A percentile compares a stretch with the other conserved stretches of the same genome.
Evolutionary conservation across 2,888 invertebrate genomes (phyloP).

Genomic region (Notodonta ziczac): DNA sequence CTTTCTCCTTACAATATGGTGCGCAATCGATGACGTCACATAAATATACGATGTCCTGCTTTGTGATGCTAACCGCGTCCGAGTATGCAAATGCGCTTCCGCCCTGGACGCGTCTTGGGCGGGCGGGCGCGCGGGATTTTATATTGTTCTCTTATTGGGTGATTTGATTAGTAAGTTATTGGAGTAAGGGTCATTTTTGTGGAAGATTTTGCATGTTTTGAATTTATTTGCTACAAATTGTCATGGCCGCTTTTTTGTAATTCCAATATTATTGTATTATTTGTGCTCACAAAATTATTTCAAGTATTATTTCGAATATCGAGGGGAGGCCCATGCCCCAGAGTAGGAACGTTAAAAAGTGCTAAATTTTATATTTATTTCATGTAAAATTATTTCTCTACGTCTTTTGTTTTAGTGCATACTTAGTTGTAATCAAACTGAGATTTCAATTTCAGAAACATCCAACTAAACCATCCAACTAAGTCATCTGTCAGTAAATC

Average conservation of each 20-base stretch:
- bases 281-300: too few species aligned
- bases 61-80: conserved; percentile 69
- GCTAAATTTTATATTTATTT: too few species aligned
- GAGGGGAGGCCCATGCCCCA: too few species aligned
- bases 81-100: conserved; percentile 68
- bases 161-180: conserved; percentile 9
- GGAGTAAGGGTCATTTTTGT: background rate
- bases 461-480: background rate
- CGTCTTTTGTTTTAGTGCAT: too few species aligned
- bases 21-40: conserved; percentile 54
- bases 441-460: background rate
- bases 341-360: too few species aligned
- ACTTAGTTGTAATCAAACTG: background rate
- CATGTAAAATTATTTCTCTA: too few species aligned
- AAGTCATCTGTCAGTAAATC: conserved; percentile 58
- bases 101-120: conserved; percentile 54
- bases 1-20: background rate
- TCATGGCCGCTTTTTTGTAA: too few species aligned
- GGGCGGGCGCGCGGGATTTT: conserved; percentile 37
- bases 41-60: conserved; percentile 63
- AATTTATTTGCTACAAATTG: too few species aligned
- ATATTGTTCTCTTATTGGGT: conserved; percentile 28
- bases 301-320: too few species aligned
- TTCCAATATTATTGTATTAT: too few species aligned
- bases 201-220: background rate